Percentiles rank a stretch among this genome's conserved stretches.
Evolutionary conservation across 2,797 vertebrate genomes (phyloP).

Genomic region (Dallia pectoralis): DNA sequence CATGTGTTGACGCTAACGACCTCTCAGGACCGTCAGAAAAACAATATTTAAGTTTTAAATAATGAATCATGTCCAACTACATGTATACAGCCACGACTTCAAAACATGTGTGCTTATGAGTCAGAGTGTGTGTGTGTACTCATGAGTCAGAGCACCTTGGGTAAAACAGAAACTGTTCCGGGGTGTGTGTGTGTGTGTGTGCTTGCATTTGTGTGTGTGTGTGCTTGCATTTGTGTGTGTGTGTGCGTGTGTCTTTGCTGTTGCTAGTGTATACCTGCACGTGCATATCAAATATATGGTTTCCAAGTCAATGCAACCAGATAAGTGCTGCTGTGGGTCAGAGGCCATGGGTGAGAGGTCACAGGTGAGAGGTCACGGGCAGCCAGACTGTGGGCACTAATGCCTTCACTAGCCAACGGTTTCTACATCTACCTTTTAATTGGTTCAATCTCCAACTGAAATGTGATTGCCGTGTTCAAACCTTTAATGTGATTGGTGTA

Average conservation of each 20-base stretch:
- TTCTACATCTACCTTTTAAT: too few relatives aligned
- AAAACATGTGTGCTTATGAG: slow-evolving; percentile 37
- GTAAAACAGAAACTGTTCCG: slow-evolving; percentile 14
- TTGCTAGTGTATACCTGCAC: not conserved
- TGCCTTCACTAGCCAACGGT: too few relatives aligned
- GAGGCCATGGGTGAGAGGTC: too few relatives aligned
- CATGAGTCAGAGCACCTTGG: slow-evolving; percentile 42
- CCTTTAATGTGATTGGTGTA: too few relatives aligned
- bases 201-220: not conserved
- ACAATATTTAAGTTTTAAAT: slow-evolving; percentile 46
- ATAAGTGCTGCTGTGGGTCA: too few relatives aligned
- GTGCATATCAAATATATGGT: too few relatives aligned
- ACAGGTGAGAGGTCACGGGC: too few relatives aligned
- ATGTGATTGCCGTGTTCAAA: too few relatives aligned
- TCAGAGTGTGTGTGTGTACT: slow-evolving; percentile 25
- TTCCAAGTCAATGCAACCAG: too few relatives aligned
- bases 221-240: not conserved
- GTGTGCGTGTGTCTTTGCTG: not conserved
- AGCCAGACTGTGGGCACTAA: too few relatives aligned
- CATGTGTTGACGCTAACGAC: slow-evolving; percentile 47
- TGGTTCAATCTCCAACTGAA: too few relatives aligned
- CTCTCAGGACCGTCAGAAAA: slow-evolving; percentile 44
- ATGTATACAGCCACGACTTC: slow-evolving; percentile 48
- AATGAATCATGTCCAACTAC: slow-evolving; percentile 48
- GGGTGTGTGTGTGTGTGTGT: not conserved